Conservation (phyloP, 1,140 invertebrate genomes). For the Drosophila neocordata region DNA sequence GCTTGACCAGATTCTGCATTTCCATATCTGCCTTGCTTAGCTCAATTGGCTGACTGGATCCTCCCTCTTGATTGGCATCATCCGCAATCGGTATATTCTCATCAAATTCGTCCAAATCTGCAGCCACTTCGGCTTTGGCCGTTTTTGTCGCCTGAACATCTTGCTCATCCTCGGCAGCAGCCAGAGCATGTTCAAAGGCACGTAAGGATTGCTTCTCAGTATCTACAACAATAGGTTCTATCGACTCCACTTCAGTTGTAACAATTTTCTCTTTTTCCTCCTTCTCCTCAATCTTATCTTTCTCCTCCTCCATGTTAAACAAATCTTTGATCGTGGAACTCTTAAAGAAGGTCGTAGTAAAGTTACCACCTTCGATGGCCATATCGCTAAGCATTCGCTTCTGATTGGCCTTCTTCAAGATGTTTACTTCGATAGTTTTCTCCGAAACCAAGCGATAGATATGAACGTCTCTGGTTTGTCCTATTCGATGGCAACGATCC, state of each 20-base stretch:
- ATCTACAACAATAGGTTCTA: constrained; percentile 29
- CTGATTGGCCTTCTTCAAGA: constrained; percentile 99
- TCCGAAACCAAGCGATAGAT: constrained; percentile 98
- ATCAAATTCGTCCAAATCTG: constrained; percentile 97
- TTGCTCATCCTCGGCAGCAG: constrained; percentile 96
- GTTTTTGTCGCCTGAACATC: constrained; percentile 95
- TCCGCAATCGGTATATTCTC: constrained; percentile 95
- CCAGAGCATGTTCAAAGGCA: constrained; percentile 92
- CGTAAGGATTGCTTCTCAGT: constrained; percentile 86
- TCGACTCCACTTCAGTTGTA: constrained; percentile 33
- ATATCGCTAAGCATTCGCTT: constrained; percentile 97
- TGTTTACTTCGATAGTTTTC: constrained; percentile 99
- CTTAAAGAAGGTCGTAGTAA: constrained; percentile 98
- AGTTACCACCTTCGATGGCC: constrained; percentile 99
- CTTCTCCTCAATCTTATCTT: constrained; percentile 86
- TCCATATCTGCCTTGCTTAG: constrained; percentile 92
- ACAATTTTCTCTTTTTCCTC: constrained; percentile 52
- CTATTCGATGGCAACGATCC: constrained; percentile 99
- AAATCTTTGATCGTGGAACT: constrained; percentile 96
- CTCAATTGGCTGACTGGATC: constrained; percentile 84
- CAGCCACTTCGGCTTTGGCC: constrained; percentile 95
- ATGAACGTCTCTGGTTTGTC: constrained; percentile 99
- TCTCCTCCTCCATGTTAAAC: constrained; percentile 90
- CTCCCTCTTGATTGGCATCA: constrained; percentile 85
- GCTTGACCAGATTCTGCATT: constrained; percentile 91